phyloP scores from a whole-genome alignment of 2,113 vertebrate species.

The Choloepus hoffmanni region DNA sequence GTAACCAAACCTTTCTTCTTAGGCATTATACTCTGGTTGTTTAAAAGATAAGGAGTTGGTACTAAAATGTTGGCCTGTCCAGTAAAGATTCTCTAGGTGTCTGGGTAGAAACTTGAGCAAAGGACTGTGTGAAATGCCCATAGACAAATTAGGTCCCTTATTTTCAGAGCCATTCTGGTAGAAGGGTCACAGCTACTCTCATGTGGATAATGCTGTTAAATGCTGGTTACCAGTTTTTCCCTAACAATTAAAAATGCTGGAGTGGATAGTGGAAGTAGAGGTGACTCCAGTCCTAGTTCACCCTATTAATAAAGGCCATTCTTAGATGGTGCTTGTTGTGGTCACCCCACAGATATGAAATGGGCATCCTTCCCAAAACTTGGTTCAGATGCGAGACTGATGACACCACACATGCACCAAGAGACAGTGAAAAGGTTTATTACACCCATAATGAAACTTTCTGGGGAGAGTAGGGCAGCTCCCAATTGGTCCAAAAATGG shows the following conservation, averaged over 20 bases:
- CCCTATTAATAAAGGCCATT: neutral
- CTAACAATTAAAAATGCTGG: neutral
- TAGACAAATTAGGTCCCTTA: neutral
- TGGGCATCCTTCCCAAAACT: neutral
- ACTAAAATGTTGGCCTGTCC: neutral
- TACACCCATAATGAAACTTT: neutral
- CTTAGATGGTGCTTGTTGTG: neutral
- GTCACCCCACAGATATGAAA: neutral
- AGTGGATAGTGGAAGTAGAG: neutral
- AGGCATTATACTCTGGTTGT: neutral
- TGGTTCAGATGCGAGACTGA: neutral
- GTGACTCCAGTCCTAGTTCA: neutral
- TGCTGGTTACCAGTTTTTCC: neutral
- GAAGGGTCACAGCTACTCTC: neutral
- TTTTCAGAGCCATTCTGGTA: neutral
- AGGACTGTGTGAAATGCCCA: neutral
- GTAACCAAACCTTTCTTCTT: neutral
- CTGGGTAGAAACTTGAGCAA: neutral
- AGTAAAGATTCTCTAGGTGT: neutral
- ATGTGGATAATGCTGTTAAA: neutral
- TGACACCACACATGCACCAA: neutral
- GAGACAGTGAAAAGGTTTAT: neutral
- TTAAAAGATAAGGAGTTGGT: neutral
- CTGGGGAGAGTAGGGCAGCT: neutral
- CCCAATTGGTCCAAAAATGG: neutral